Evolutionary conservation across 2,113 vertebrate genomes (phyloP).

Genomic region (Romanogobio albipinnatus): DNA sequence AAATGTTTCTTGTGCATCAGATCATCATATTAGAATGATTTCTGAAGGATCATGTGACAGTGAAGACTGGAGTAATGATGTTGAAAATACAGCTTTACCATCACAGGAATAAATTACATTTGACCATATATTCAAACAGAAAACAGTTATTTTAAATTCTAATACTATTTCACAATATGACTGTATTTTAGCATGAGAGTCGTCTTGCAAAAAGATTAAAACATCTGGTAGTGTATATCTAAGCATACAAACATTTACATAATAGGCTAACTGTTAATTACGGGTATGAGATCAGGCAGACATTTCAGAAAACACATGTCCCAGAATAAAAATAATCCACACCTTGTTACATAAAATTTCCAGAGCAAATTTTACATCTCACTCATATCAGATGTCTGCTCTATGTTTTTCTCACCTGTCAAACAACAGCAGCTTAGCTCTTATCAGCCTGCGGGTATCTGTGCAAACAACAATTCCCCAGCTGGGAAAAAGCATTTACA

Average conservation of each 20-base stretch:
- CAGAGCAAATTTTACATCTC: not conserved
- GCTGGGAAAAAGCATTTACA: slow-evolving; percentile 61
- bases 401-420: slow-evolving; percentile 55
- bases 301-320: not conserved
- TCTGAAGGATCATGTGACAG: not conserved
- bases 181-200: not conserved
- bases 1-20: not conserved
- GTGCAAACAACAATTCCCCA: slow-evolving; percentile 73
- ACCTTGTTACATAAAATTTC: not conserved
- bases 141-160: not conserved
- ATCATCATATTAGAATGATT: not conserved
- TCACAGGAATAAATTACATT: not conserved
- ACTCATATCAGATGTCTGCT: slow-evolving; percentile 26
- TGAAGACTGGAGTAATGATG: not conserved
- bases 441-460: slow-evolving; percentile 65
- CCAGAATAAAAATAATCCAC: not conserved
- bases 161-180: not conserved
- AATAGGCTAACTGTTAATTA: not conserved
- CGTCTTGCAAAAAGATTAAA: not conserved
- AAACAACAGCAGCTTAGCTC: slow-evolving; percentile 68
- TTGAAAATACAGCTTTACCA: not conserved
- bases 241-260: not conserved
- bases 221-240: not conserved
- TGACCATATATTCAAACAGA: not conserved
- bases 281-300: not conserved